Evolutionary conservation across 2,113 vertebrate species (phyloP), one percentile per base, ranked within the genome.

Genomic region (Irena cyanogastra): DNA sequence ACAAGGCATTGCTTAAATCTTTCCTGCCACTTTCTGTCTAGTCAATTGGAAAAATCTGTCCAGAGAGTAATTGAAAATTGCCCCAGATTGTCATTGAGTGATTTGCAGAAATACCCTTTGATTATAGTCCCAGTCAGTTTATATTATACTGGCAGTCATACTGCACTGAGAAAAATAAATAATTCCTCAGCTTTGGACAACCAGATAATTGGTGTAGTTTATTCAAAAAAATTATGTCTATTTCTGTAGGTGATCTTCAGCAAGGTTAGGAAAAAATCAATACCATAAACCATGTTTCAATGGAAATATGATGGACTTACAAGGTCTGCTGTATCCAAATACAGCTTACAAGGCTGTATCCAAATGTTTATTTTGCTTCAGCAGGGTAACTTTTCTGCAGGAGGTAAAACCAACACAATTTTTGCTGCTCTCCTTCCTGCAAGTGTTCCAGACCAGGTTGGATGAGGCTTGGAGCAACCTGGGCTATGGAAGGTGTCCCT

Each of bases 11-110:
- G 79, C 76, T 94, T 94, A 94, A 97, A 96, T 94, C 63, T 96
- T 95, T 94, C 52, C 95, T 95, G 71, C 52, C 88, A 93, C 80
- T 97, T 97, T 83, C 82, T 93, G 85, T 96, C 84, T 87, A 92
- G 70, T 95, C 93, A 94, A 93, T 90, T 93, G 97, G 88, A 95
- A 95, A 94, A 94, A 93, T 91, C 56, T 96, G 88, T 94, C 91
- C 86, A 89, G 80, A 96, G 71, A 95, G 82, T 97, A 97, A 97
- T 8, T 96, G 88, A 97, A 97, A 96, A 96, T 92, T 97, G 44
- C 72, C 87, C 41, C 85, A 91, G 52, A 96, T 94, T 97, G 91
- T 95, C 97, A 96, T 10, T 96, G 96, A 97, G 57, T 94, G 93
- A 95, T 96, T 92, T 94, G 89, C 76, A 97, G 93, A 83, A 97